Base-by-base conservation (phyloP, 23 tunicate genomes). In the Trididemnum nubilum region DNA sequence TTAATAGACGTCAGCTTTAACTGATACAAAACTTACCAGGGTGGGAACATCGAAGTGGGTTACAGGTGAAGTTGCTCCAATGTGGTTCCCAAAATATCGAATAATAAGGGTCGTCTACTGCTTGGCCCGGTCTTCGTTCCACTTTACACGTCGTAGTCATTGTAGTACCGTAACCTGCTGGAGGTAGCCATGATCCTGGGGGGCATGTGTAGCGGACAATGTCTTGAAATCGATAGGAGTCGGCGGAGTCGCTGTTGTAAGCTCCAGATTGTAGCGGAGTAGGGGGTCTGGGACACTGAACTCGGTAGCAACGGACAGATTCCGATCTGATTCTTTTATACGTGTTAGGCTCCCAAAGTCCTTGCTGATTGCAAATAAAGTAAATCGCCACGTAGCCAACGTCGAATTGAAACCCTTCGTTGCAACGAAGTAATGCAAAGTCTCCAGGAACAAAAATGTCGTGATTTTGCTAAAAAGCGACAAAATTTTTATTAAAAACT, bases 371-470 rank as follows among this genome's bases (percentile, higher is more conserved):
- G 69, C 97, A 91, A 1, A 60, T 38, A 44, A 36, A 81, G 3
- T 52, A 34, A 19, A 82, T 32, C 18, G 60, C 49, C 25, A 83
- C 23, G 26, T 19, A 49, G 21, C 32, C 49, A 51, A 36, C 32
- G 71, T 85, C 97, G 31, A 85, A 50, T 1, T 73, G 35, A 40
- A 72, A 91, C 0, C 97, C 90, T 26, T 27, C 63, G 34, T 85
- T 35, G 37, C 97, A 91, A 19, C 28, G 24, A 65, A 91, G 36
- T 0, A 35, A 81, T 1, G 71, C 81, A 26, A 34, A 63, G 52
- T 91, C 97, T 0, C 90, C 97, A 15, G 86, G 50, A 49, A 80
- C 81, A 50, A 54, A 85, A 1, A 73, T 40, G 58, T 73, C 78
- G 9, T 22, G 2, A 38, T 9, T 9, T 5, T 7, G 7, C 75